These are phyloP conservation scores for Protophormia terraenovae DNA, from an alignment of 2,888 invertebrate species.

Conservation along the genomic window DNA sequence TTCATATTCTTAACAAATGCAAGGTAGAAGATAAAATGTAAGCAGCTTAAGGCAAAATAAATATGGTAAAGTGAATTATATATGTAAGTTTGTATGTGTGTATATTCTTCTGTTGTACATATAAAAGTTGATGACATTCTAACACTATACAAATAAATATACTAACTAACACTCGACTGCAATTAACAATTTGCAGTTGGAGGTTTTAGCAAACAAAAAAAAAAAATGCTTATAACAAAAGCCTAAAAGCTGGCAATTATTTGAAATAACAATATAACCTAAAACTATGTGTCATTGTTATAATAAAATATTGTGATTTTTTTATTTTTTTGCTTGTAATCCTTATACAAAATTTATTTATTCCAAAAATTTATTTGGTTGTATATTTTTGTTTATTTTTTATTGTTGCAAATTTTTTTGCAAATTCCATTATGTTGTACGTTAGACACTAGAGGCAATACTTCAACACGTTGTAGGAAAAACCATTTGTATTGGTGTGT, in stretches of 20 bases:
- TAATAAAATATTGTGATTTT: background rate
- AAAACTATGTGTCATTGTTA: background rate
- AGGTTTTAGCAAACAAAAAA: background rate
- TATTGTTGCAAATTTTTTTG: background rate
- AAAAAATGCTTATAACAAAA: background rate
- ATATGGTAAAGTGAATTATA: constrained; percentile 36
- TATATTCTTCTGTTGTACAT: background rate
- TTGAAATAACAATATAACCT: background rate
- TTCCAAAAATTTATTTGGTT: background rate
- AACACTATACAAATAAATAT: too few species aligned
- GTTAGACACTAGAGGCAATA: constrained; percentile 24
- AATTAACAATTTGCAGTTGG: background rate
- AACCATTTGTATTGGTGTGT: background rate
- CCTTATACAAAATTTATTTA: background rate
- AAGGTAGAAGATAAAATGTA: constrained; percentile 53
- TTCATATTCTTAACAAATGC: constrained; percentile 13
- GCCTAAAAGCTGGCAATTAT: constrained; percentile 3
- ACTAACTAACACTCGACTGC: background rate
- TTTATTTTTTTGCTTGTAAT: background rate
- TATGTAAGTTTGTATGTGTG: background rate
- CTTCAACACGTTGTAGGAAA: constrained; percentile 36
- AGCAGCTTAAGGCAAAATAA: constrained; percentile 52
- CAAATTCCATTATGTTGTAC: constrained; percentile 4
- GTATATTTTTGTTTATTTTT: background rate
- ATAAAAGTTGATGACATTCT: background rate